Conservation (phyloP, 92 coral and sea anemone genomes). For the Epizoanthus rinbou region DNA sequence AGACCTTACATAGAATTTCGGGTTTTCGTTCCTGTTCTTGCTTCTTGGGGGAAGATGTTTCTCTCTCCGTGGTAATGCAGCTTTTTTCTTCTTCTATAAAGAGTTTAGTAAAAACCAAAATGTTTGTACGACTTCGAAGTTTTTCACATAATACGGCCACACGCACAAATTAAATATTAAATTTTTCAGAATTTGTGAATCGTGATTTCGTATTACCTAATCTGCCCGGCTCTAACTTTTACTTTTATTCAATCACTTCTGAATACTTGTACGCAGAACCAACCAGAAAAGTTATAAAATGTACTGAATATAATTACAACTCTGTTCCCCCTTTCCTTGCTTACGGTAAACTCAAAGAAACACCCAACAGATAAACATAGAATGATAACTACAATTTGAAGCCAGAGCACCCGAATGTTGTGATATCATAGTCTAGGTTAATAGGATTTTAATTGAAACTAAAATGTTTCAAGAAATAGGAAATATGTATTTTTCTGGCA, state of each 20-base stretch:
- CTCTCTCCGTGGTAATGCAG: slow-evolving; percentile 59
- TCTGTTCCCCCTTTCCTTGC: neutral
- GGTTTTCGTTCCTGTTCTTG: slow-evolving; percentile 76
- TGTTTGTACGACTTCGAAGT: slow-evolving; percentile 5
- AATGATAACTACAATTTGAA: slow-evolving; percentile 56
- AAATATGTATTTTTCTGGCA: slow-evolving; percentile 52
- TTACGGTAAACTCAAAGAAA: neutral
- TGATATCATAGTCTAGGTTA: slow-evolving; percentile 58
- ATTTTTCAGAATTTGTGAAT: slow-evolving; percentile 1
- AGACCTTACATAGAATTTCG: slow-evolving; percentile 93
- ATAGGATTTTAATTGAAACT: slow-evolving; percentile 77
- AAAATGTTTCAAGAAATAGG: slow-evolving; percentile 67
- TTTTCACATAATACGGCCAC: neutral
- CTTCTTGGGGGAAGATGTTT: slow-evolving; percentile 78
- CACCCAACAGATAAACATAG: slow-evolving; percentile 18
- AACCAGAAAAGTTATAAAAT: neutral
- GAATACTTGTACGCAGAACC: neutral
- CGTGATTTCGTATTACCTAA: slow-evolving; percentile 3
- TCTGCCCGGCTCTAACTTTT: slow-evolving; percentile 25
- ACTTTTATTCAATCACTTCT: slow-evolving; percentile 22
- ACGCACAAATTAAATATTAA: slow-evolving; percentile 26
- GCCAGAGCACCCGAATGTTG: slow-evolving; percentile 52
- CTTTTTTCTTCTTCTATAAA: slow-evolving; percentile 56
- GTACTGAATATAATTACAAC: neutral
- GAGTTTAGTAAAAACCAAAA: slow-evolving; percentile 47